Base-by-base conservation (phyloP, 2,113 vertebrate genomes). In the Eolophus roseicapilla region DNA sequence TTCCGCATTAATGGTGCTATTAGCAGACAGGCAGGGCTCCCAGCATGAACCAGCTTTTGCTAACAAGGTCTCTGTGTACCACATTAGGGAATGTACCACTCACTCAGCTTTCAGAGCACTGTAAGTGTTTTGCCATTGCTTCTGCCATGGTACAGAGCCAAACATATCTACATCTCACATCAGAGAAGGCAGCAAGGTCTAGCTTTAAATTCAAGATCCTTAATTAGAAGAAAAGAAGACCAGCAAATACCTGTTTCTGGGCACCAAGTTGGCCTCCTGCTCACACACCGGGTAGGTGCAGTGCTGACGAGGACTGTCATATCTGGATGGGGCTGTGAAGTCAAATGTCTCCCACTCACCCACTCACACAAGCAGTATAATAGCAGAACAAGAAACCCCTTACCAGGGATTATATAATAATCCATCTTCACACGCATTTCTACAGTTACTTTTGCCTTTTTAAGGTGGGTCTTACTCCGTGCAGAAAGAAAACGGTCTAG, bases 261-360 rank as follows among this genome's bases (percentile, higher is more conserved):
- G 10, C 50, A 33, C 8, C 4, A 20, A 65, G 19, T 4, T 11
- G 12, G 35, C 25, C 43, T 75, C 33, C 39, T 70, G 53, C 31
- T 73, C 33, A 31, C 27, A n/a, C 9, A 44, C 5, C 2, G 1
- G 15, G 39, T 0, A 0, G 4, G 6, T 28, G 28, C 55, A 14
- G 19, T 2, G n/a, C 49, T 73, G 53, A 60, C 29, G 18, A 85
- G 41, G n/a, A 55, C 2, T 10, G 7, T 7, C 10, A 4, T 31
- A 6, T 23, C 83, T 5, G 3, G 21, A 35, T 41, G 19, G 47
- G 59, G 44, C 44, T 67, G 41, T 19, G 49, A 44, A 86, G 62
- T 50, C 60, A 82, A 77, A 73, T 0, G 1, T 73, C 77, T 79
- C 43, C 46, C 47, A 3, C n/a, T 86, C 3, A 1, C 55, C 60